phyloP scores from a whole-genome alignment of 2,797 vertebrate genomes.

The Lacerta agilis region DNA sequence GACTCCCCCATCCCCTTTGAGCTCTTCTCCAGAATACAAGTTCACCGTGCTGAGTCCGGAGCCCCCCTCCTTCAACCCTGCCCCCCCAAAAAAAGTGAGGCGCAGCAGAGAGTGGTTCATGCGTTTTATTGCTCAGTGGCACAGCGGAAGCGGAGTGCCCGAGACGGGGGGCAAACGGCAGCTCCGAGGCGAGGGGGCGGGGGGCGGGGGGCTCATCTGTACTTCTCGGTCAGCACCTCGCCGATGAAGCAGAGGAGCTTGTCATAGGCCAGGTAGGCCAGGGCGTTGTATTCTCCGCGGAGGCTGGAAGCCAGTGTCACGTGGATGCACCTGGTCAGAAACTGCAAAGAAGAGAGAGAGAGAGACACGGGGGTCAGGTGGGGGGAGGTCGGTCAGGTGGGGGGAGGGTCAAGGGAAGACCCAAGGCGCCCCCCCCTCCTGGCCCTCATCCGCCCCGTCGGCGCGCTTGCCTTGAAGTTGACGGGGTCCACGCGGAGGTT shows the following conservation, averaged over 20 bases:
- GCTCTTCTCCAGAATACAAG: not conserved
- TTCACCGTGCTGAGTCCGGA: not conserved
- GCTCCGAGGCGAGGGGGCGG: not conserved
- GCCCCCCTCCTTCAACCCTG: not conserved
- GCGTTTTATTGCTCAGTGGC: not conserved
- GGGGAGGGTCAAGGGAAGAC: not conserved
- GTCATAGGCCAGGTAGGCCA: slow-evolving; percentile 81
- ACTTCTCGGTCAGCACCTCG: slow-evolving; percentile 80
- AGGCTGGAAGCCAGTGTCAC: slow-evolving; percentile 79
- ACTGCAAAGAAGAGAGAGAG: slow-evolving; percentile 62
- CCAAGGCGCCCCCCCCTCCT: not conserved
- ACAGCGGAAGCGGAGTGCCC: accelerated
- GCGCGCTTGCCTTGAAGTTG: slow-evolving; percentile 85
- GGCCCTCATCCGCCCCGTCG: no score
- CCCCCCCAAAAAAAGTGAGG: not conserved
- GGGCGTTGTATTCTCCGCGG: slow-evolving; percentile 75
- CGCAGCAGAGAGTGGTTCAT: not conserved
- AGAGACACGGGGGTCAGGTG: not conserved
- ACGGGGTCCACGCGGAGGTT: slow-evolving; percentile 86
- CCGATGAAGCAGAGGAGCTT: slow-evolving; percentile 82
- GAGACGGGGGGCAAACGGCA: no score
- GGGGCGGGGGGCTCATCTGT: slow-evolving; percentile 74
- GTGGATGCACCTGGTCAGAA: slow-evolving; percentile 84
- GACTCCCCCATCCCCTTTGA: no score
- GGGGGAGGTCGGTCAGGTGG: no score